Evolutionary conservation across 2,797 vertebrate genomes (phyloP).

Genomic region (Trematomus bernacchii): DNA sequence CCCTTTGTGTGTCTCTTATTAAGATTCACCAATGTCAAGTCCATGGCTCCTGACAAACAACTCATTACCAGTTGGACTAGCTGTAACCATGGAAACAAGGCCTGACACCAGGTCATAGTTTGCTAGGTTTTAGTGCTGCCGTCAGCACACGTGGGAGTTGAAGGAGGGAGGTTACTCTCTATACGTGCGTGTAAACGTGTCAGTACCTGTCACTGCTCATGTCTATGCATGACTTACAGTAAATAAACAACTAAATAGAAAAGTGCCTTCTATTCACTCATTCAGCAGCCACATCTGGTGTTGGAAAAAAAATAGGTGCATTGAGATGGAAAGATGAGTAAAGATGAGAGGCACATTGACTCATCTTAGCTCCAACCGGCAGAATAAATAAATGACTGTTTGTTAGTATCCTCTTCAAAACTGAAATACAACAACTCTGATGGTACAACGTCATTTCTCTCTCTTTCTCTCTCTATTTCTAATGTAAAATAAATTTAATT

Average conservation of each 20-base stretch:
- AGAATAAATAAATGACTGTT: slow-evolving; percentile 37
- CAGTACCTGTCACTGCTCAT: slow-evolving; percentile 15
- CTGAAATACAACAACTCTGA: background rate
- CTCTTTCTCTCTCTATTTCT: background rate
- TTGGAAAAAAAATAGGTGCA: background rate
- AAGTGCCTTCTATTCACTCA: background rate
- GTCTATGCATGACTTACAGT: slow-evolving; percentile 6
- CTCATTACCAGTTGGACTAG: slow-evolving; percentile 45
- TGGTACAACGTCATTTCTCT: no score
- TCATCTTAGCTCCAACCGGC: slow-evolving; percentile 38
- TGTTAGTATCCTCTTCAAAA: slow-evolving; percentile 15
- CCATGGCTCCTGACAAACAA: slow-evolving; percentile 66
- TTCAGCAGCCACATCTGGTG: no score
- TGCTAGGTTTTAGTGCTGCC: slow-evolving; percentile 56
- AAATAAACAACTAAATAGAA: slow-evolving; percentile 1
- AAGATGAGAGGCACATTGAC: slow-evolving; percentile 16
- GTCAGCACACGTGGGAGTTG: slow-evolving; percentile 54
- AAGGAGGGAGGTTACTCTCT: slow-evolving; percentile 16
- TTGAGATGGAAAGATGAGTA: background rate
- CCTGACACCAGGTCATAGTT: slow-evolving; percentile 72
- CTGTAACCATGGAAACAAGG: slow-evolving; percentile 60
- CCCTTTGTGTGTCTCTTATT: slow-evolving; percentile 13
- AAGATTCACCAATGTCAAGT: slow-evolving; percentile 60
- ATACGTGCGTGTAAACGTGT: slow-evolving; percentile 22
- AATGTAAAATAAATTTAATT: background rate